Base-by-base conservation (phyloP, 1,140 invertebrate genomes). In the Euschistus heros region DNA sequence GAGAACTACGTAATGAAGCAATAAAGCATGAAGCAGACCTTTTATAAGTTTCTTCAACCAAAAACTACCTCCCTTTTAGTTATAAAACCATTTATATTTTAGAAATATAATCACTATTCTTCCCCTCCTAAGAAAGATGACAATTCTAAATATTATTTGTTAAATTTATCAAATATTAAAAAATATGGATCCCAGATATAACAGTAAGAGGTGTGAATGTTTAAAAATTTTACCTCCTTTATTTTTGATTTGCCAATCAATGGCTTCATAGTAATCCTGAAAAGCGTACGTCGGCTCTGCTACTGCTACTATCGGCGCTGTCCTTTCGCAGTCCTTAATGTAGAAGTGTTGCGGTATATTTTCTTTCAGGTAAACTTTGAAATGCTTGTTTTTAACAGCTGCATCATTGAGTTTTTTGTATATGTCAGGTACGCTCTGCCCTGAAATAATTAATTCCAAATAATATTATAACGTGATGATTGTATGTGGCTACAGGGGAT, bases 251-350 rank as follows among this genome's bases (percentile, higher is more conserved):
- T 22, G 33, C 26, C 22, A 42, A 37, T 61, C 59, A 3, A 61
- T 61, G n/a, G 30, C 33, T 18, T 61, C n/a, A 26, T 75, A 74
- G 14, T 82, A 69, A 69, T 79, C 77, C 47, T 83, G 75, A 70
- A 84, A 82, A 17, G 76, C 80, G 71, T 82, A 84, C 50, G 80
- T 79, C 37, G 76, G 68, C 70, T 85, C 78, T 2, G 82, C 80
- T 33, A 82, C 72, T 0, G 82, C 68, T 63, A 84, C 72, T 68
- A 85, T 81, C 4, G 81, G 78, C 24, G 80, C 79, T n/a, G 84
- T 74, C 62, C 85, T 71, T 27, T 72, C 69, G 71, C 82, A 83
- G 46, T 83, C 79, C 63, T 75, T 78, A 65, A 83, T 86, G 71
- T 84, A 80, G 75, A 79, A 84, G 62, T 77, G 73, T 27, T 79